Evolutionary conservation across 2,113 vertebrate species (phyloP), one percentile per base, ranked within the genome.

Genomic region (Callocephalon fimbriatum): DNA sequence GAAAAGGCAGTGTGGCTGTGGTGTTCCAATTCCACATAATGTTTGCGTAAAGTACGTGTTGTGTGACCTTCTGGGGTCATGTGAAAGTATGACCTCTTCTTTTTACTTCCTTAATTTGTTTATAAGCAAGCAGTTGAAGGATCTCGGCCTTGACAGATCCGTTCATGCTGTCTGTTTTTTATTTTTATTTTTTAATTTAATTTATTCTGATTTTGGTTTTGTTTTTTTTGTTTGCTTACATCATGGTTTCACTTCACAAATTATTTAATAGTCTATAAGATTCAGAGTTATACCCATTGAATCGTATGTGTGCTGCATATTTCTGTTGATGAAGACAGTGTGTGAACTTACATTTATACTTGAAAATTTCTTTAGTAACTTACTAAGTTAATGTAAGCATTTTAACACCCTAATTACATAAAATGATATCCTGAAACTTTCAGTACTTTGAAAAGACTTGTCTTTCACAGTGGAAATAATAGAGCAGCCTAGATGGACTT

Each of bases 101-200:
- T 78, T 93, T 88, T 81, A 53, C 88, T 94, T 95, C 91, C 84
- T 79, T 85, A 48, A 67, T 91, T 92, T 89, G 78, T 79, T 94
- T 91, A 20, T 93, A 90, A 94, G 85, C 70, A 88, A 77, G 35
- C 53, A 66, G 26, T 73, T 74, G 82, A 82, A 86, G 42, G 54
- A 66, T 50, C 23, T 45, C 0, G 0, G 45, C n/a, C 22, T 45
- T 12, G 10, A 3, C 5, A 58, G 45, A 48, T 31, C 35, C 3
- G 12, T 44, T 59, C 3, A 2, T 42, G 42, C 63, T 62, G 21
- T 40, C 56, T 8, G 5, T 1, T 38, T 38, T 38, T 38, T 38
- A 38, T 42, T 65, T 50, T 13, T 35, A 5, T 37, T 94, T 67
- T 56, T 66, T 4, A 5, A 32, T 35, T 32, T 15, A 3, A 32